Base-by-base conservation (phyloP, 2,113 vertebrate genomes). In the Paramisgurnus dabryanus region DNA sequence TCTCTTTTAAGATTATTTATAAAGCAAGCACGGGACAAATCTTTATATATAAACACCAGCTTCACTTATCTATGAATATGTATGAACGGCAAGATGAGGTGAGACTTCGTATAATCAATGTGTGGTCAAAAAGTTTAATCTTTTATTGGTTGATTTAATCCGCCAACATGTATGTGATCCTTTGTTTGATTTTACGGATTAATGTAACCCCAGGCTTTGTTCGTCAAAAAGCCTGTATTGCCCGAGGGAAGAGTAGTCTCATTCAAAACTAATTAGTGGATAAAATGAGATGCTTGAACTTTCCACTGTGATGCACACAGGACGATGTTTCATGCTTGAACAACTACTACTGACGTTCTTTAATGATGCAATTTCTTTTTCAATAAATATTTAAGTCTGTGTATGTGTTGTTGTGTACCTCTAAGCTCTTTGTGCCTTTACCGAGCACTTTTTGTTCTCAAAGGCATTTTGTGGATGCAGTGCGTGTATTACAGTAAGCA, bases 1-100 rank as follows among this genome's bases (percentile, higher is more conserved):
- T 80, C 80, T 84, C 11, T 88, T 89, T 79, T 79, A 86, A 88
- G 90, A 86, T 80, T 85, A 84, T 87, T 91, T 89, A 86, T 78
- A 78, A 82, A 85, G 34, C 53, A 45, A 72, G 66, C 49, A 66
- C 55, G 17, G 84, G 77, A 90, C 84, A 89, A 86, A 84, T 76
- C 64, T 27, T 69, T 70, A 64, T 82, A 50, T 34, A 45, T 72
- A 43, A 76, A 43, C 49, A n/a, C 41, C 39, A 49, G 18, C 13
- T 8, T 6, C 5, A 7, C 17, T 22, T 60, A 18, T 45, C 39
- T 15, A n/a, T 60, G 57, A 15, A 27, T 7, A 15, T 27, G 43
- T 17, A 63, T 9, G 11, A 6, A 27, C 0, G 6, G 18, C 4
- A 73, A 43, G 18, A 15, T 12, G 18, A 58, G 8, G 3, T 60